Percentiles rank a stretch among this genome's conserved stretches.
These are phyloP conservation scores for Labia minor DNA, from an alignment of 2,888 invertebrate genomes.

Conservation along the genomic window DNA sequence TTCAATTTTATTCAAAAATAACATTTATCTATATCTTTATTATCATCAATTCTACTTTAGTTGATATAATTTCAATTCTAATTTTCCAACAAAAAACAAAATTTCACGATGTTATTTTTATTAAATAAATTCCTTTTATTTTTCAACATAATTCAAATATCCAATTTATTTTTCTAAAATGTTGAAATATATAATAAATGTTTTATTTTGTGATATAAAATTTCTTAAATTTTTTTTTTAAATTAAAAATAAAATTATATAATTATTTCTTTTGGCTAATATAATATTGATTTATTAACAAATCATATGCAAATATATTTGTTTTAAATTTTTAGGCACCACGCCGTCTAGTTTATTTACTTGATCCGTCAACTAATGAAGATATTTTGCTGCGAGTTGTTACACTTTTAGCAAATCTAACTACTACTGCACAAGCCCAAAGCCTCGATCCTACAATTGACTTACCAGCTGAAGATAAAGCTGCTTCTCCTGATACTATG, in stretches of 20 bases:
- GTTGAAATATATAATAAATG: no score
- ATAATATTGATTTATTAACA: no score
- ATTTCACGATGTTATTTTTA: not conserved
- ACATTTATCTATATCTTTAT: no score
- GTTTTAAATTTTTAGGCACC: slow-evolving; percentile 43
- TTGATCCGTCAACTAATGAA: slow-evolving; percentile 36
- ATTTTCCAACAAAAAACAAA: not conserved
- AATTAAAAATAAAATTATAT: no score
- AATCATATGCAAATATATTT: no score
- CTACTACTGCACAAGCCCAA: slow-evolving; percentile 36
- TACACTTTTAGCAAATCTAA: slow-evolving; percentile 42
- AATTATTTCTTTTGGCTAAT: no score
- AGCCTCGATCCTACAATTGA: slow-evolving; percentile 37
- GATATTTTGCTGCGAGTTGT: slow-evolving; percentile 40
- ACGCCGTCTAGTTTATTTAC: slow-evolving; percentile 37
- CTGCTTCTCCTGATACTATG: slow-evolving; percentile 44
- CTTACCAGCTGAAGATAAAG: slow-evolving; percentile 41
- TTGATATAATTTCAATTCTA: not conserved
- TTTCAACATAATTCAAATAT: no score
- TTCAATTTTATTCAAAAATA: not conserved
- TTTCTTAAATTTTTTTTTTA: no score
- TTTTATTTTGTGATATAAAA: no score
- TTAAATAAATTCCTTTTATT: no score
- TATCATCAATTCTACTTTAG: not conserved
- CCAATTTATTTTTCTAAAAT: no score